Percentiles rank a stretch among this genome's conserved stretches.
Conservation (phyloP, 1,140 invertebrate species). For the Drosophila insularis region DNA sequence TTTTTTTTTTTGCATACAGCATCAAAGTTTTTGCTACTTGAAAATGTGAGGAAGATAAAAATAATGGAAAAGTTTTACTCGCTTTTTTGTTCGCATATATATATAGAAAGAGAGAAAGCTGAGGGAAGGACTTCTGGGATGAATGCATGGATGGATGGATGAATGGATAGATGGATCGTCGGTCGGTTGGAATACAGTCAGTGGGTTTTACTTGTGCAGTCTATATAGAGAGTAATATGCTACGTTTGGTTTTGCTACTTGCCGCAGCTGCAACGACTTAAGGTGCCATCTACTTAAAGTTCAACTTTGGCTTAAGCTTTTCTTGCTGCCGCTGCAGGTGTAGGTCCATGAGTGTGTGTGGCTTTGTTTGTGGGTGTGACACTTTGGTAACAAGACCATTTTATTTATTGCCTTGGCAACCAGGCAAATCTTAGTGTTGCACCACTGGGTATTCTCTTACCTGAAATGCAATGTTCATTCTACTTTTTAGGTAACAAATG, state of each 20-base stretch:
- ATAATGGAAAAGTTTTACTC: slow-evolving; percentile 75
- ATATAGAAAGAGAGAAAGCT: not conserved
- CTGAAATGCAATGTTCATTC: slow-evolving; percentile 11
- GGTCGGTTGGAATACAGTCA: not conserved
- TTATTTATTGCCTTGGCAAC: slow-evolving; percentile 59
- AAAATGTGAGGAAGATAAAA: slow-evolving; percentile 79
- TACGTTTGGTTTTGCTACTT: slow-evolving; percentile 24
- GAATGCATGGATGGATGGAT: not conserved
- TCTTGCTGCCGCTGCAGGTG: slow-evolving; percentile 27
- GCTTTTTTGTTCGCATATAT: slow-evolving; percentile 41
- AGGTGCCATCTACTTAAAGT: slow-evolving; percentile 73
- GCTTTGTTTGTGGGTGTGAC: slow-evolving; percentile 29
- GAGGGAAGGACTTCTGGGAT: not conserved
- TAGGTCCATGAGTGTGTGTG: slow-evolving; percentile 21
- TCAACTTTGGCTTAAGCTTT: slow-evolving; percentile 59
- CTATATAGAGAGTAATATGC: slow-evolving; percentile 54
- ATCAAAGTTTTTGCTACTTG: slow-evolving; percentile 73
- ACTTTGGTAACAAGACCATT: slow-evolving; percentile 53
- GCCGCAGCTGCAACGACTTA: slow-evolving; percentile 59
- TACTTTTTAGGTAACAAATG: not conserved
- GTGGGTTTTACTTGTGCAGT: slow-evolving; percentile 1
- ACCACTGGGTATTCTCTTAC: slow-evolving; percentile 19
- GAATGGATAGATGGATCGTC: slow-evolving; percentile 11
- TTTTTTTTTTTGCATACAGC: slow-evolving; percentile 65
- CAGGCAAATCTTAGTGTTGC: slow-evolving; percentile 26